A percentile compares a stretch with the other conserved stretches of the same genome.
phyloP scores from a whole-genome alignment of 2,113 vertebrate genomes.

The Anoura caudifer region DNA sequence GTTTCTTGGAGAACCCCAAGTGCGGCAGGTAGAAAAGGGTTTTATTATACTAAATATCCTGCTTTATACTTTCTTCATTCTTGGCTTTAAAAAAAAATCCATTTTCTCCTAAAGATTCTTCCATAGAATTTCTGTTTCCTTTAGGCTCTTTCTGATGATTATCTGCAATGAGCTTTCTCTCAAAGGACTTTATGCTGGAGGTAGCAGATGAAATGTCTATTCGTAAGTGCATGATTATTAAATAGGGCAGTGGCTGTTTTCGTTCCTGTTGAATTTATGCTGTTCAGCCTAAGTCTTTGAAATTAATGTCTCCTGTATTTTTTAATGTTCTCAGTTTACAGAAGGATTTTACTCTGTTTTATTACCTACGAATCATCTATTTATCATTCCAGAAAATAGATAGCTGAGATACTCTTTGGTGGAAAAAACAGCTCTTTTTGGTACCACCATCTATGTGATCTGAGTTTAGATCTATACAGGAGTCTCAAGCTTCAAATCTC shows the following conservation, averaged over 20 bases:
- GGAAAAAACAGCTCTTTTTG: not conserved
- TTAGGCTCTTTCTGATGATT: not conserved
- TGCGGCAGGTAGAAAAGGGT: not conserved
- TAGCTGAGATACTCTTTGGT: not conserved
- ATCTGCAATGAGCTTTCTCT: not conserved
- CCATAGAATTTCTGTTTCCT: not conserved
- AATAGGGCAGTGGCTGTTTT: not conserved
- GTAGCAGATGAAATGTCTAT: not conserved
- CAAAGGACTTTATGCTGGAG: not conserved
- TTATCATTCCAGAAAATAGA: not conserved
- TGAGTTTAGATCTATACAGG: not conserved
- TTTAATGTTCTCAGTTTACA: not conserved
- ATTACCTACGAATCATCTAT: not conserved
- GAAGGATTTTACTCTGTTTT: not conserved
- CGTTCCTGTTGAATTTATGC: not conserved
- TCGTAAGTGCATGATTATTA: not conserved
- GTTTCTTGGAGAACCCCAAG: not conserved
- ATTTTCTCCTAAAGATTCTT: not conserved
- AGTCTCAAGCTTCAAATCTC: not conserved
- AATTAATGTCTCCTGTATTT: not conserved
- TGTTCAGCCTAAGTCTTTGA: not conserved
- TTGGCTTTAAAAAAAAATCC: not conserved
- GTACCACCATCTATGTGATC: not conserved
- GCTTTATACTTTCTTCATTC: not conserved
- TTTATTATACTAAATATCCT: not conserved